These are phyloP conservation scores for Macrophya alboannulata DNA, from an alignment of 2,888 invertebrate species.

Conservation along the genomic window DNA sequence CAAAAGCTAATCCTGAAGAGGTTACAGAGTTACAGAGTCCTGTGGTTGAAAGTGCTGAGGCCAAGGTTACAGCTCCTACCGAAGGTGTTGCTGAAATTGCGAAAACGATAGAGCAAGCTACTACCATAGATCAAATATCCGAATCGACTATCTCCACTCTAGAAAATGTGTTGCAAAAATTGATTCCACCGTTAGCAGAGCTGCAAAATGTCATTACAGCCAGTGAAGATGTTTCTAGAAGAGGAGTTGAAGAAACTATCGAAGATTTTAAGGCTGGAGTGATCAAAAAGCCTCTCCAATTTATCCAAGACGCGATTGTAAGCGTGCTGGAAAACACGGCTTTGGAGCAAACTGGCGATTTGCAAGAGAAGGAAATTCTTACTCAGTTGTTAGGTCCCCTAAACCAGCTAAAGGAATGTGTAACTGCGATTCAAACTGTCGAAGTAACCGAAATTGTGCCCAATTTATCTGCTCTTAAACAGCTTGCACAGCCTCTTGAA, in stretches of 20 bases:
- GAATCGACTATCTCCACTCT: not conserved
- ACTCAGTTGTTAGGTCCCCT: slow-evolving; percentile 21
- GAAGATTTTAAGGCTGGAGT: slow-evolving; percentile 5
- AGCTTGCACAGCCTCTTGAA: slow-evolving; percentile 79
- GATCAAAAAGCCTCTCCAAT: slow-evolving; percentile 56
- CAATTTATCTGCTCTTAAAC: not conserved
- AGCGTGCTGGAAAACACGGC: slow-evolving; percentile 51
- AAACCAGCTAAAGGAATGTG: slow-evolving; percentile 29
- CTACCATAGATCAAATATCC: not conserved
- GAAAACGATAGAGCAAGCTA: not conserved
- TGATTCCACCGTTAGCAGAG: not conserved
- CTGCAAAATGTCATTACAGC: slow-evolving; percentile 24
- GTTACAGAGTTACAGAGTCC: not conserved
- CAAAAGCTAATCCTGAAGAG: not conserved
- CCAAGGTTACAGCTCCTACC: not conserved
- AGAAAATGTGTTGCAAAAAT: slow-evolving; percentile 15
- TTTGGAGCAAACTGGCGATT: slow-evolving; percentile 26
- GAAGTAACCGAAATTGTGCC: not conserved
- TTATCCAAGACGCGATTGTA: slow-evolving; percentile 55
- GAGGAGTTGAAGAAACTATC: not conserved
- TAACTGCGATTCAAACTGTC: slow-evolving; percentile 19
- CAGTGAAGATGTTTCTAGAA: not conserved
- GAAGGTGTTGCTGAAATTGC: not conserved
- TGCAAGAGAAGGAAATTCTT: slow-evolving; percentile 25
- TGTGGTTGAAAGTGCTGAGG: not conserved